phyloP scores from a whole-genome alignment of 1,140 invertebrate species.

The Tetramorium simillimum region DNA sequence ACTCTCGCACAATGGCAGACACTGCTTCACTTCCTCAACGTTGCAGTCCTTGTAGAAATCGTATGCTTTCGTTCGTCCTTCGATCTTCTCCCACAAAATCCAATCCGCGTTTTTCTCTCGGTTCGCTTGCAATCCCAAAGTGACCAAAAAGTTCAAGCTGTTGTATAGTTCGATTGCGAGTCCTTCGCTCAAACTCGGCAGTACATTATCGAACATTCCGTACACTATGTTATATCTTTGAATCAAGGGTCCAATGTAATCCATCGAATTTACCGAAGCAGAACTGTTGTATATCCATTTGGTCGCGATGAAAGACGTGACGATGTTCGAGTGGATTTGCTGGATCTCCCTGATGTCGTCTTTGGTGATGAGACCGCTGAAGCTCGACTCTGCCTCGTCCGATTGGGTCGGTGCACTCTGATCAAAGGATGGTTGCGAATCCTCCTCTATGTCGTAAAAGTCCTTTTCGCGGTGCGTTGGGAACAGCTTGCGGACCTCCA shows the following conservation, averaged over 20 bases:
- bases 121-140: slow-evolving; percentile 64
- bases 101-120: not conserved
- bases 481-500: slow-evolving; percentile 91
- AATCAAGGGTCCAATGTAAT: slow-evolving; percentile 86
- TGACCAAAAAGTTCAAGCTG: slow-evolving; percentile 85
- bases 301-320: slow-evolving; percentile 85
- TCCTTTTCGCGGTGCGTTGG: slow-evolving; percentile 91
- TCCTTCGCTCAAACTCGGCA: slow-evolving; percentile 84
- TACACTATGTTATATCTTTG: slow-evolving; percentile 88
- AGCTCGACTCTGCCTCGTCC: slow-evolving; percentile 30
- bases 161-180: slow-evolving; percentile 86
- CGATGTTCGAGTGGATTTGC: slow-evolving; percentile 87
- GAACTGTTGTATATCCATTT: slow-evolving; percentile 86
- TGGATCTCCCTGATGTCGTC: slow-evolving; percentile 87
- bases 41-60: slow-evolving; percentile 96
- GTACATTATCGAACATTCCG: slow-evolving; percentile 83
- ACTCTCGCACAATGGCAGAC: slow-evolving; percentile 88
- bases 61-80: slow-evolving; percentile 77
- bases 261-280: slow-evolving; percentile 76
- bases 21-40: slow-evolving; percentile 91
- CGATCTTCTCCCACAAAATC: not conserved
- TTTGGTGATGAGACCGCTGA: slow-evolving; percentile 83
- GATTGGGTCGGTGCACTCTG: slow-evolving; percentile 75
- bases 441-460: slow-evolving; percentile 87
- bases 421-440: slow-evolving; percentile 59